Evolutionary conservation across 2,113 vertebrate species (phyloP).

Genomic region (Rhegmatorhina hoffmannsi): DNA sequence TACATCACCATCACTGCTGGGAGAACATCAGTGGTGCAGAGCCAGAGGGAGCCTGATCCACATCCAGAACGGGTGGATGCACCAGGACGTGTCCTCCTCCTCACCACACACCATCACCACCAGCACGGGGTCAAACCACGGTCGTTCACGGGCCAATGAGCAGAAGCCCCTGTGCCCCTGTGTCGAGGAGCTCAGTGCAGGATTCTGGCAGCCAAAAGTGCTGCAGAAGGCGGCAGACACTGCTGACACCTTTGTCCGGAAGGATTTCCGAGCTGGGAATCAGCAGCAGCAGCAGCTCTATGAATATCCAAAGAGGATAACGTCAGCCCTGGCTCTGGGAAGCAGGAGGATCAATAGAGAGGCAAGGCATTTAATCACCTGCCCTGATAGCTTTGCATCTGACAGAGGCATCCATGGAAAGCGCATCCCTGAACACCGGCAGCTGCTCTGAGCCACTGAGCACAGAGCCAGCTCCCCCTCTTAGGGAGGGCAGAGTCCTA

Average conservation of each 20-base stretch:
- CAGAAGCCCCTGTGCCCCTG: accelerated
- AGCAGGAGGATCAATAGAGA: not conserved
- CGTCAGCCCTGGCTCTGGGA: not conserved
- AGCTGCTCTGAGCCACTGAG: not conserved
- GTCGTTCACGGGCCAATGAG: accelerated
- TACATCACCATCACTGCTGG: accelerated
- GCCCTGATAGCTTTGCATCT: not conserved
- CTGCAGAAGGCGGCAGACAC: not conserved
- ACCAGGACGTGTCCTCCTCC: accelerated
- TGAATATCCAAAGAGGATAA: not conserved
- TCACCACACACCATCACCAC: accelerated
- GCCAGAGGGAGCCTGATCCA: not conserved
- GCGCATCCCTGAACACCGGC: not conserved
- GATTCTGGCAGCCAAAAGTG: not conserved
- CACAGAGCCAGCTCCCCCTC: not conserved
- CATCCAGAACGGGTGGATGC: accelerated
- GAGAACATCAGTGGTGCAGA: accelerated
- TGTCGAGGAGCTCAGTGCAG: not conserved
- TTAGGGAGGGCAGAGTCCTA: not conserved
- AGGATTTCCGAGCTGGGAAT: not conserved
- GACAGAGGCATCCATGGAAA: not conserved
- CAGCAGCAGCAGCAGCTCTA: not conserved
- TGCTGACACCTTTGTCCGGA: not conserved
- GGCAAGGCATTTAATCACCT: not conserved
- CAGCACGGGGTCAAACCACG: accelerated